Evolutionary conservation across 2,797 vertebrate species (phyloP).

Genomic region (Eulemur mongoz): DNA sequence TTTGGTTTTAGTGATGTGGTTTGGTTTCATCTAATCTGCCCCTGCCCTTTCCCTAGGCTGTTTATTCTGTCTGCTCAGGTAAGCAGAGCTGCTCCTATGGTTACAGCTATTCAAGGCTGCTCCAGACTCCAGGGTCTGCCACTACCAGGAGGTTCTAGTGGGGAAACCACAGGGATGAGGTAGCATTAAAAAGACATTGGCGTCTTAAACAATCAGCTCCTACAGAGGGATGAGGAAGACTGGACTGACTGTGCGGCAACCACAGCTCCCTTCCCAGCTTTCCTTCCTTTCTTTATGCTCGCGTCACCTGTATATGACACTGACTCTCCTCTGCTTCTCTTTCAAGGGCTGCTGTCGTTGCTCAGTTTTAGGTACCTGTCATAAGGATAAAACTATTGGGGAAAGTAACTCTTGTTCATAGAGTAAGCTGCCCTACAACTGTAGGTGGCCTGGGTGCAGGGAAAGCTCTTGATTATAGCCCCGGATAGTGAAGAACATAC

Average conservation of each 20-base stretch:
- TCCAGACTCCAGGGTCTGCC: not conserved
- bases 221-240: not conserved
- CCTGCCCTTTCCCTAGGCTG: not conserved
- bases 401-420: not conserved
- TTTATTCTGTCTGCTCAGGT: not conserved
- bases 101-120: not conserved
- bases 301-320: not conserved
- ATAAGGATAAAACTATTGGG: not conserved
- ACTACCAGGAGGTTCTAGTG: not conserved
- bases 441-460: not conserved
- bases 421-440: not conserved
- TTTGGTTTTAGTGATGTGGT: not conserved
- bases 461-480: not conserved
- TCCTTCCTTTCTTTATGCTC: not conserved
- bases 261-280: not conserved
- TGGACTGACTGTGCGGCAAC: no score
- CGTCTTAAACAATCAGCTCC: not conserved
- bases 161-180: not conserved
- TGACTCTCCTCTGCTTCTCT: not conserved
- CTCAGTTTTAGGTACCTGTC: not conserved
- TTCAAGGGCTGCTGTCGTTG: not conserved
- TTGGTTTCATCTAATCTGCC: not conserved
- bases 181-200: not conserved
- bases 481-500: not conserved
- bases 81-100: not conserved